A percentile compares a stretch with the other conserved stretches of the same genome.
Evolutionary conservation across 2,797 vertebrate genomes (phyloP).

Genomic region (Austrolebias charrua): DNA sequence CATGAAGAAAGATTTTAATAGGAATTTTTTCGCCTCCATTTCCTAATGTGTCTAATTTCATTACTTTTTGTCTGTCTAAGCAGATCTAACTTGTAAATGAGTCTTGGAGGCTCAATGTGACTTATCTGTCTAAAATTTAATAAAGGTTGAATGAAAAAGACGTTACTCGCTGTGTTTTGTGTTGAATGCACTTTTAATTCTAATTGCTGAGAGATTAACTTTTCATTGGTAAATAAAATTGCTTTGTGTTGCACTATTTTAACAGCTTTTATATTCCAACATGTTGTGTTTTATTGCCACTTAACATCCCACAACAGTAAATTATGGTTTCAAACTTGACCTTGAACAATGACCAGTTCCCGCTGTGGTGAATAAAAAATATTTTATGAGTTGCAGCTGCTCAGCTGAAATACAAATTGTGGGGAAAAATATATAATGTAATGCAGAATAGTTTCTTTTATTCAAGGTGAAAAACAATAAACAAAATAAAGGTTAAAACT

Average conservation of each 20-base stretch:
- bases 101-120: no score
- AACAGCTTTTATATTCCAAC: not conserved
- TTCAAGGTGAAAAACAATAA: not conserved
- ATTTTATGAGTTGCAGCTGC: not conserved
- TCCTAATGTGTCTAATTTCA: no score
- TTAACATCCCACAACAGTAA: slow-evolving; percentile 9
- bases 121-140: no score
- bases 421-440: not conserved
- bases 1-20: no score
- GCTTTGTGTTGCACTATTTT: not conserved
- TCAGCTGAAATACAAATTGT: slow-evolving; percentile 28
- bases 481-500: slow-evolving; percentile 5
- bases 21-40: no score
- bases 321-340: slow-evolving; percentile 21
- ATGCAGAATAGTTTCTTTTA: not conserved
- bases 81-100: no score
- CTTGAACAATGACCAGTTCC: slow-evolving; percentile 22
- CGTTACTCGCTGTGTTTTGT: not conserved
- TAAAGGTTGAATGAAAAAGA: no score
- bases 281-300: slow-evolving; percentile 1
- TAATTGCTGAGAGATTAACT: not conserved
- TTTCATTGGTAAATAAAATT: not conserved
- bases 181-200: not conserved
- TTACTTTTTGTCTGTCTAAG: no score
- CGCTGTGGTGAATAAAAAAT: slow-evolving; percentile 15